Evolutionary conservation across 2,888 invertebrate species (phyloP).

Genomic region (Agrypnus murinus): DNA sequence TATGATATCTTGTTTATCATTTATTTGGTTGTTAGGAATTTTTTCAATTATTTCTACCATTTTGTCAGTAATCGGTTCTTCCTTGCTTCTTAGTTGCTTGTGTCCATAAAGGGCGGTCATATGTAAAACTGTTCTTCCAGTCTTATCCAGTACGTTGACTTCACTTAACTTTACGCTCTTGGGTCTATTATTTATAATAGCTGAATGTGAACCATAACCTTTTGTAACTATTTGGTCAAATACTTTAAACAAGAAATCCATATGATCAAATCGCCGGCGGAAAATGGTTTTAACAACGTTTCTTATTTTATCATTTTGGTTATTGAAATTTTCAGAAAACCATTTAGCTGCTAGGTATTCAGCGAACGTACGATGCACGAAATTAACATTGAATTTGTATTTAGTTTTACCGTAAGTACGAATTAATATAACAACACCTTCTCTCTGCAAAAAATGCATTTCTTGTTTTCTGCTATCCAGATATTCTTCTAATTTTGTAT

Average conservation of each 20-base stretch:
- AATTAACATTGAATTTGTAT: constrained; percentile 31
- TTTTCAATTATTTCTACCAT: not conserved
- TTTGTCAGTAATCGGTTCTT: too few species aligned
- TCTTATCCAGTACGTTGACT: too few species aligned
- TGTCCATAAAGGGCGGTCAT: not conserved
- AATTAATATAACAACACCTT: constrained; percentile 15
- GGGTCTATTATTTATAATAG: too few species aligned
- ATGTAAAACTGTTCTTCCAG: constrained; percentile 24
- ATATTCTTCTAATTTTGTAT: constrained; percentile 23
- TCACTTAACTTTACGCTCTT: too few species aligned
- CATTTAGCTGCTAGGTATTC: too few species aligned
- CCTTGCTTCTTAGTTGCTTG: not conserved
- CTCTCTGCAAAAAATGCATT: too few species aligned
- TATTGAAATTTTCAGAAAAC: constrained; percentile 10
- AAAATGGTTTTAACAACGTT: too few species aligned
- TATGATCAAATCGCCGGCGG: too few species aligned
- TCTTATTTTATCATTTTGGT: not conserved
- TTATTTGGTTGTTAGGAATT: not conserved
- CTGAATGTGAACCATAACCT: too few species aligned
- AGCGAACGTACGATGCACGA: constrained; percentile 31
- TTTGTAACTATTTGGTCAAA: too few species aligned
- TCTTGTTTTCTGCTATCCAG: constrained; percentile 4
- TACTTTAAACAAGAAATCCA: too few species aligned
- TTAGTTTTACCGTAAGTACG: not conserved
- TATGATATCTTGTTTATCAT: not conserved